These are phyloP conservation scores for Mesoligia furuncula DNA, from an alignment of 2,888 invertebrate species.

Conservation along the genomic window DNA sequence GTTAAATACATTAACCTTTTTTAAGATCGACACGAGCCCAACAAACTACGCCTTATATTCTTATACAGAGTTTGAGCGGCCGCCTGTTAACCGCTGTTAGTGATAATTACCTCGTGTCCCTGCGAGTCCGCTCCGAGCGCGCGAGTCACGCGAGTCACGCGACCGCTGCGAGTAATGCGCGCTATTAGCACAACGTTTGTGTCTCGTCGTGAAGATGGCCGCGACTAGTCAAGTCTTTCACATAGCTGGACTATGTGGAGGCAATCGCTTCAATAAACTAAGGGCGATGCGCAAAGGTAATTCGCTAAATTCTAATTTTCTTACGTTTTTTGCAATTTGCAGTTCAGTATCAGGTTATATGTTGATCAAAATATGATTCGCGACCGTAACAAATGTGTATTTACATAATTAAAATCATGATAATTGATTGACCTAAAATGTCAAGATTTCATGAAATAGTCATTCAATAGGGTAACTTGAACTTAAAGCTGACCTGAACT, in stretches of 20 bases:
- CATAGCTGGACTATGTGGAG: not conserved
- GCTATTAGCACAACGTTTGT: not conserved
- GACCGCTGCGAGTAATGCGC: not conserved
- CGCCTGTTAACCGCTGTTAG: not conserved
- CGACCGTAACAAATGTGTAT: not conserved
- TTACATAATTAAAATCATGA: not conserved
- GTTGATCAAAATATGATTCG: not conserved
- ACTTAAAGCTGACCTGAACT: not conserved
- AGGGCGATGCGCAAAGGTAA: not conserved
- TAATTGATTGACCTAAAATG: not conserved
- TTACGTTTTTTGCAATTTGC: not conserved
- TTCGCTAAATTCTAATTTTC: not conserved
- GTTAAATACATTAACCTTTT: not conserved
- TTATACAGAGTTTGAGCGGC: not conserved
- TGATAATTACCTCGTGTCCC: not conserved
- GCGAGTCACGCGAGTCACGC: not conserved
- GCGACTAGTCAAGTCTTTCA: not conserved
- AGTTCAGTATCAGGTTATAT: not conserved
- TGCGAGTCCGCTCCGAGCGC: not conserved
- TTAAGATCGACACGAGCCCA: not conserved
- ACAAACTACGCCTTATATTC: not conserved
- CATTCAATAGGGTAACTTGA: not conserved
- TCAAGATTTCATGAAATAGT: not conserved
- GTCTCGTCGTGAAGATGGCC: not conserved
- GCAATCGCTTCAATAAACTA: not conserved